These are phyloP conservation scores for Ictidomys tridecemlineatus DNA, from an alignment of 2,113 vertebrate genomes.

Conservation along the genomic window DNA sequence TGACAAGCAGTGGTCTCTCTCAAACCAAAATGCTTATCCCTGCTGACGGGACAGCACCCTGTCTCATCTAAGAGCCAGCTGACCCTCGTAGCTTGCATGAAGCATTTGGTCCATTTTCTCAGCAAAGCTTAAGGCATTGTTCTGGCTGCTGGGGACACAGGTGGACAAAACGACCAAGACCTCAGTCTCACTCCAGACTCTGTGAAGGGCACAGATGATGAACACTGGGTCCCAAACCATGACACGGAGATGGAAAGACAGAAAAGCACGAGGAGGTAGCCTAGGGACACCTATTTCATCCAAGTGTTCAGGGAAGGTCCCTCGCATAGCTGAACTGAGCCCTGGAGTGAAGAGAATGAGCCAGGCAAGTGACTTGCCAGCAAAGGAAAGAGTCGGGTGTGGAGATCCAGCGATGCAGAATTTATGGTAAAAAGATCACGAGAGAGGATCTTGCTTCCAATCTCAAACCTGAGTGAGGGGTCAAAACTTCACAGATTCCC, in stretches of 20 bases:
- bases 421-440: accelerated
- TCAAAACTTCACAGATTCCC: neutral
- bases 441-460: neutral
- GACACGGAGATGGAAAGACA: accelerated
- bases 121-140: too few relatives aligned
- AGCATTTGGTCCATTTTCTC: neutral
- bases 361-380: neutral
- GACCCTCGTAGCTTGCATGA: neutral
- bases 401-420: accelerated
- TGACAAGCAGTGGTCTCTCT: too few relatives aligned
- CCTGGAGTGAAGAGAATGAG: neutral
- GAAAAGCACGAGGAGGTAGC: neutral
- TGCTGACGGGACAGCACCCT: accelerated
- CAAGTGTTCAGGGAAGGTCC: accelerated
- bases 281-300: neutral
- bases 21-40: neutral
- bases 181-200: too few relatives aligned
- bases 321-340: neutral
- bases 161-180: neutral
- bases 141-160: neutral
- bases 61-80: neutral
- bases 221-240: accelerated
- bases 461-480: neutral
- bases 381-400: neutral
- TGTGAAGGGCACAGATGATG: too few relatives aligned